These are phyloP conservation scores for Drosophila rellima DNA, from an alignment of 2,888 invertebrate genomes.

Conservation along the genomic window DNA sequence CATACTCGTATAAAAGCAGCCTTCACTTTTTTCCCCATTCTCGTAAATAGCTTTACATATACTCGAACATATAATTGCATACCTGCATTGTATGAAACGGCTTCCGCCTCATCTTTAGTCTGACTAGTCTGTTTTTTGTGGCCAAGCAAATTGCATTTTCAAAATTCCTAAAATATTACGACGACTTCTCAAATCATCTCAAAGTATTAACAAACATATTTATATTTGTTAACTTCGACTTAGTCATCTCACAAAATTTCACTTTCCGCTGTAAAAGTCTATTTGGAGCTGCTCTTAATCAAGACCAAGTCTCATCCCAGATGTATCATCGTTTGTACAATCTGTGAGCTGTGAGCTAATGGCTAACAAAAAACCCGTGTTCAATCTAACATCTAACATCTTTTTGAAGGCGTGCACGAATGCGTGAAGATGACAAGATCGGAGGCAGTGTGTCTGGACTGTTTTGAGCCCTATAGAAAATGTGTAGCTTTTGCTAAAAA, in stretches of 20 bases:
- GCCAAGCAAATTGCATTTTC: constrained; percentile 22
- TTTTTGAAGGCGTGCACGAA: constrained; percentile 8
- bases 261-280: constrained; percentile 58
- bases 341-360: constrained; percentile 38
- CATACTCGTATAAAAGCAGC: constrained; percentile 10
- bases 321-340: constrained; percentile 57
- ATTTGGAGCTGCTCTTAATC: constrained; percentile 43
- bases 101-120: constrained; percentile 1
- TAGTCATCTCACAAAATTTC: constrained; percentile 65
- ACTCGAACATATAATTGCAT: constrained; percentile 1
- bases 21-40: constrained; percentile 49
- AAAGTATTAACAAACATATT: constrained; percentile 3
- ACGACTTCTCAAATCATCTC: neutral
- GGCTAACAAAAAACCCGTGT: constrained; percentile 11
- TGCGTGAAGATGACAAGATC: constrained; percentile 17
- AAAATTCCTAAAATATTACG: constrained; percentile 19
- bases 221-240: constrained; percentile 38
- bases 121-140: constrained; percentile 13
- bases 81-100: constrained; percentile 27
- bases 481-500: constrained; percentile 18
- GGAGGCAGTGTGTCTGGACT: constrained; percentile 27
- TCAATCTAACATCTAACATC: constrained; percentile 15
- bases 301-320: constrained; percentile 4
- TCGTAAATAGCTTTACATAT: constrained; percentile 1
- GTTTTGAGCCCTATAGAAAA: constrained; percentile 1